Evolutionary conservation across 1,140 invertebrate genomes (phyloP).

Genomic region (Musca domestica): DNA sequence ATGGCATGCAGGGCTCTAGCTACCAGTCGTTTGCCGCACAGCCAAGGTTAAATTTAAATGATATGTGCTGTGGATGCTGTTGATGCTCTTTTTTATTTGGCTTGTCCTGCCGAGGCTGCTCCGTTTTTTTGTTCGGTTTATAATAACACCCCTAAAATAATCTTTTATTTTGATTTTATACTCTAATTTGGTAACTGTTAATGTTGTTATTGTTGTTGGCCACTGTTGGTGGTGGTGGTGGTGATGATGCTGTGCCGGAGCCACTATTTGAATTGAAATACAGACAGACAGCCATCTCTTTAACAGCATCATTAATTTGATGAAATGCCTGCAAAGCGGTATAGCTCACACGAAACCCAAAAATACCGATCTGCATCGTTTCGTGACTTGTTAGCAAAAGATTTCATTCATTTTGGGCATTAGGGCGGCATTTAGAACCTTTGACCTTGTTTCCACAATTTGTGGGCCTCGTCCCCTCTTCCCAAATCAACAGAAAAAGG

Average conservation of each 20-base stretch:
- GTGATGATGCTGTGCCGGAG: no score
- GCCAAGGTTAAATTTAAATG: not conserved
- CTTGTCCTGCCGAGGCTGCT: not conserved
- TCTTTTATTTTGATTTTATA: not conserved
- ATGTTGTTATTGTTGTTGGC: no score
- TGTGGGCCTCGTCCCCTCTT: no score
- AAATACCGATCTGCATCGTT: no score
- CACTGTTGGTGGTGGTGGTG: no score
- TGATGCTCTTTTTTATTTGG: not conserved
- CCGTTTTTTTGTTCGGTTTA: not conserved
- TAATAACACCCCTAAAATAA: not conserved
- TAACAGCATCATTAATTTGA: slow-evolving; percentile 6
- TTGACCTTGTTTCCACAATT: not conserved
- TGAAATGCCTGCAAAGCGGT: not conserved
- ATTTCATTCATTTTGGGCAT: no score
- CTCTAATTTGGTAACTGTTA: not conserved
- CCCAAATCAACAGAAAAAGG: no score
- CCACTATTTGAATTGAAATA: no score
- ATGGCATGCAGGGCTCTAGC: not conserved
- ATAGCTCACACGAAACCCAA: no score
- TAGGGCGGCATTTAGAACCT: not conserved
- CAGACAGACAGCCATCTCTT: not conserved
- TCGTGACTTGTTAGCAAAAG: no score
- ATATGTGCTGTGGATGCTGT: not conserved
- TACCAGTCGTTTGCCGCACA: not conserved